Conservation (phyloP, 2,888 invertebrate genomes). For the Mythimna pallens region DNA sequence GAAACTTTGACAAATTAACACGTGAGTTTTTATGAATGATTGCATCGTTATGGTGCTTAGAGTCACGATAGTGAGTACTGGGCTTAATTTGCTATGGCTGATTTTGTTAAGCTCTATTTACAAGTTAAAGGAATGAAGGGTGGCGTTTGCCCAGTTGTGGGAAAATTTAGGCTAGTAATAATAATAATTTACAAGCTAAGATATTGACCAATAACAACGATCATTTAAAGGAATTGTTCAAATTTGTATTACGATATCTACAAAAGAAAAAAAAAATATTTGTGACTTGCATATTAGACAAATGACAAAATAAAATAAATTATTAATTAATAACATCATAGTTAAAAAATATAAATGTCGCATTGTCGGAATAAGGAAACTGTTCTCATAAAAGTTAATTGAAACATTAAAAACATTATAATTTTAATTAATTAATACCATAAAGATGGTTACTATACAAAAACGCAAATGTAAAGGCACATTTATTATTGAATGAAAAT, state of each 20-base stretch:
- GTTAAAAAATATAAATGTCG: background rate
- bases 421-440: constrained; percentile 28
- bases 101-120: too few species aligned
- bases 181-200: too few species aligned
- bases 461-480: constrained; percentile 20
- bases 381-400: constrained; percentile 1
- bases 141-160: too few species aligned
- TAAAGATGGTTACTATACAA: constrained; percentile 4
- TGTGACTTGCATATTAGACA: too few species aligned
- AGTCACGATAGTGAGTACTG: background rate
- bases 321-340: background rate
- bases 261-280: too few species aligned
- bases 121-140: too few species aligned
- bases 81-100: background rate
- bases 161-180: too few species aligned
- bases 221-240: too few species aligned
- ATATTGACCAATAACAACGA: too few species aligned
- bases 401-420: background rate
- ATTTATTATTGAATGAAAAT: constrained; percentile 54
- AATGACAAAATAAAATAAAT: too few species aligned
- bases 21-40: background rate
- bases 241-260: too few species aligned
- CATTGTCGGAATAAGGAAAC: background rate
- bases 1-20: background rate
- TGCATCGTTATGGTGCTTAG: background rate